Percentiles rank a stretch among this genome's conserved stretches.
Conservation (phyloP, 2,888 invertebrate species). For the Gnatocerus cornutus region DNA sequence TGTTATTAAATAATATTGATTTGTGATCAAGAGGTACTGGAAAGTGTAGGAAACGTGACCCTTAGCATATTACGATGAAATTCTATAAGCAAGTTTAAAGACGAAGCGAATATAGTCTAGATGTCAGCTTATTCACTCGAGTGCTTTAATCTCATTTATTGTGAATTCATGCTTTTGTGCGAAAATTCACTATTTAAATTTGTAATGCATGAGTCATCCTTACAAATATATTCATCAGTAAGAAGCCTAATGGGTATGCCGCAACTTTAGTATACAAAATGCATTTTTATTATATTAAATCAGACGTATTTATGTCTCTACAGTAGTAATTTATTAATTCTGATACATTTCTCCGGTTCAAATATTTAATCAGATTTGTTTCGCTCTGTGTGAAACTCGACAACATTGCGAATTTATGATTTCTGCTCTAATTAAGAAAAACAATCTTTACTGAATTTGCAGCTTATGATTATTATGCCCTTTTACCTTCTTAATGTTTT, state of each 20-base stretch:
- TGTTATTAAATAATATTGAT: slow-evolving; percentile 44
- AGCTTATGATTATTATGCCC: slow-evolving; percentile 27
- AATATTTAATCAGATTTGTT: slow-evolving; percentile 8
- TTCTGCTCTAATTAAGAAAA: slow-evolving; percentile 24
- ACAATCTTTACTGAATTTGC: slow-evolving; percentile 30
- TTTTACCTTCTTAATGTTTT: slow-evolving; percentile 13
- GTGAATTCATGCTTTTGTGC: slow-evolving; percentile 42
- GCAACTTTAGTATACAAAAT: neutral
- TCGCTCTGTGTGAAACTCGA: slow-evolving; percentile 4
- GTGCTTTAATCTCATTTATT: slow-evolving; percentile 45
- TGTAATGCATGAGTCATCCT: slow-evolving; percentile 12
- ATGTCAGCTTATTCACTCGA: slow-evolving; percentile 44
- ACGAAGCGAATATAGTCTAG: slow-evolving; percentile 46
- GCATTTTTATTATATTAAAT: neutral
- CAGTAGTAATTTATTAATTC: too few species aligned
- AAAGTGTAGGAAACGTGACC: slow-evolving; percentile 45
- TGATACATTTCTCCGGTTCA: neutral
- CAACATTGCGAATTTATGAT: slow-evolving; percentile 19
- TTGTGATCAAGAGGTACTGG: slow-evolving; percentile 36
- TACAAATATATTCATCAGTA: neutral
- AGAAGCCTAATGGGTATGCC: too few species aligned
- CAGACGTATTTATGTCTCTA: too few species aligned
- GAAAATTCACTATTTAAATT: slow-evolving; percentile 40
- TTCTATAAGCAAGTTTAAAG: slow-evolving; percentile 42
- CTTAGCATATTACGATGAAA: slow-evolving; percentile 35